Evolutionary conservation across 2,888 invertebrate genomes (phyloP), one percentile per base, ranked within the genome.

Genomic region (Pediacus dermestoides): DNA sequence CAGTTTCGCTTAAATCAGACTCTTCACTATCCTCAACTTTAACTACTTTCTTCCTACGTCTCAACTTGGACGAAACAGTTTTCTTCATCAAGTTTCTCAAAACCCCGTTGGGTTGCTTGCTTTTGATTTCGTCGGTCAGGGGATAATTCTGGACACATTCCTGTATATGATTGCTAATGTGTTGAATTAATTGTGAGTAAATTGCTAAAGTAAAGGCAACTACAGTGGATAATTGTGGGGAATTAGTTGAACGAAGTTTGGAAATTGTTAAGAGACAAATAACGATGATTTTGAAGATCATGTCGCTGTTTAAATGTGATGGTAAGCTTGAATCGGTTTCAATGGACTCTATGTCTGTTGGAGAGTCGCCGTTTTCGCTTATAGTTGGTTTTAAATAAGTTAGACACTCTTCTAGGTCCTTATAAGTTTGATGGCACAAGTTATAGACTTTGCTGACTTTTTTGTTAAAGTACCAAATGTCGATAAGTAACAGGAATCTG

Each of bases 161-260:
- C 53, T 66, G 58, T 28, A 70, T 62, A 38, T 68, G 65, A 39
- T 58, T 61, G 2, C 63, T 63, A 13, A 66, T 57, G 37, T 64
- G 60, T 47, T 74, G 82, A 48, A 81, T 70, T 18, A 85, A 64
- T 61, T 86, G 85, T 9, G 87, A 87, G 50, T 88, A 80, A 48
- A 92, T 75, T 13, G 90, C 89, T 31, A 93, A 74, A 33, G 86
- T 78, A 60, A 93, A 90, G 15, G 92, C 91, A 59, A 88, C 82
- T 35, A 86, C 78, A 13, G 88, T 84, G 53, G 89, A 88, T 26
- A 85, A 78, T 63, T 87, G 85, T n/a, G 75, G 74, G n/a, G 87
- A 85, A 61, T 85, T 80, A 32, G 74, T 75, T 58, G 77, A 80
- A 63, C 82, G 80, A 38, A 90, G 71, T 68, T 88, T 87, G 15